Conservation (phyloP, 1,140 invertebrate species). For the Chrysomallon squamiferum region DNA sequence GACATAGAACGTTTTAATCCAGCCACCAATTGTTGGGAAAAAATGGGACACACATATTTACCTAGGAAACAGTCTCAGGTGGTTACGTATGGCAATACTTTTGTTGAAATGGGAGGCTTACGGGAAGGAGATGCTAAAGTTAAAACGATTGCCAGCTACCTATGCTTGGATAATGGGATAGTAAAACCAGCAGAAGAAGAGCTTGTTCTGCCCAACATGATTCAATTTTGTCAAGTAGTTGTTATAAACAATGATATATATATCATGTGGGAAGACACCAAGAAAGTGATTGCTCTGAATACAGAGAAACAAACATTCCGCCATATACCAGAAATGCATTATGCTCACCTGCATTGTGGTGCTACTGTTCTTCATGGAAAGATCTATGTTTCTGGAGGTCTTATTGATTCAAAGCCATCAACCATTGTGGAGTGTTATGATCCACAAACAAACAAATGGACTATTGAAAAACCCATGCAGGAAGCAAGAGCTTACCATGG, state of each 20-base stretch:
- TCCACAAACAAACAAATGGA: slow-evolving; percentile 79
- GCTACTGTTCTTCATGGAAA: slow-evolving; percentile 82
- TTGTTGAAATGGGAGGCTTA: slow-evolving; percentile 59
- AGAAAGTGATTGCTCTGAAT: slow-evolving; percentile 58
- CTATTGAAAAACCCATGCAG: slow-evolving; percentile 50
- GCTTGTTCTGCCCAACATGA: slow-evolving; percentile 54
- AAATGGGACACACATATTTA: slow-evolving; percentile 49
- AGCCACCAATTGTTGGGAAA: slow-evolving; percentile 44
- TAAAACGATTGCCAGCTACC: slow-evolving; percentile 59
- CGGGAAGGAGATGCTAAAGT: slow-evolving; percentile 47
- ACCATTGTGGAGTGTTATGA: slow-evolving; percentile 82
- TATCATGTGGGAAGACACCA: slow-evolving; percentile 60
- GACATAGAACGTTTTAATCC: slow-evolving; percentile 57
- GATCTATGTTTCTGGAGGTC: slow-evolving; percentile 84
- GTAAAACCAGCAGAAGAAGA: slow-evolving; percentile 55
- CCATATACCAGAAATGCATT: slow-evolving; percentile 44
- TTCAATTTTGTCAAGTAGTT: slow-evolving; percentile 57
- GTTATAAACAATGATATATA: slow-evolving; percentile 57
- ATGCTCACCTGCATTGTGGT: slow-evolving; percentile 60
- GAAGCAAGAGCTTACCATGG: slow-evolving; percentile 52
- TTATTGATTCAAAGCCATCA: slow-evolving; percentile 63
- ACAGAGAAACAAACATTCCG: slow-evolving; percentile 58
- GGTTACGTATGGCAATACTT: slow-evolving; percentile 47
- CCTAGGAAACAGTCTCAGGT: slow-evolving; percentile 53
- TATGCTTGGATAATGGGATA: slow-evolving; percentile 25